A percentile compares a stretch with the other conserved stretches of the same genome.
Evolutionary conservation across 2,888 invertebrate species (phyloP).

Genomic region (Parnassius smintheus): DNA sequence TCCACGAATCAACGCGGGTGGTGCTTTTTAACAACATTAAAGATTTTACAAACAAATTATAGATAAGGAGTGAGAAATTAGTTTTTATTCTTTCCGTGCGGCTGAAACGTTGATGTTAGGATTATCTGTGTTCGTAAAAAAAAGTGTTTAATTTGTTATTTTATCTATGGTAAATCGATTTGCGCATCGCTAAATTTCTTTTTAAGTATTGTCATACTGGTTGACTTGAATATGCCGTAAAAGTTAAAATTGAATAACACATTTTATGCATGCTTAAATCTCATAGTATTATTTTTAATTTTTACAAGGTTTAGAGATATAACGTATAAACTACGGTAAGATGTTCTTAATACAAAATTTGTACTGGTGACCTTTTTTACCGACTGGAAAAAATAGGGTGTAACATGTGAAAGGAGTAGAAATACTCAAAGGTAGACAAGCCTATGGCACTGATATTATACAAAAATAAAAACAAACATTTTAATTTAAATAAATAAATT

Average conservation of each 20-base stretch:
- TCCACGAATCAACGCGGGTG: slow-evolving; percentile 63
- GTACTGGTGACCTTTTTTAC: too few species aligned
- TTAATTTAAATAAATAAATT: too few species aligned
- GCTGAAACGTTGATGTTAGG: slow-evolving; percentile 24
- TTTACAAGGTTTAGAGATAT: background rate
- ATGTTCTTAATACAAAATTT: too few species aligned
- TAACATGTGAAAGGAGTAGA: too few species aligned
- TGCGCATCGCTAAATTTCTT: slow-evolving; percentile 10
- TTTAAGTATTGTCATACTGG: background rate
- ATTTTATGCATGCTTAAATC: slow-evolving; percentile 1
- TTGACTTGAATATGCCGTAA: background rate
- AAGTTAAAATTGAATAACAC: background rate
- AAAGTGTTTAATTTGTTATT: slow-evolving; percentile 21
- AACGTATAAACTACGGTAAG: too few species aligned
- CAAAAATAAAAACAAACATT: too few species aligned
- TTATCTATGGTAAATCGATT: slow-evolving; percentile 13
- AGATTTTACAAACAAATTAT: slow-evolving; percentile 46
- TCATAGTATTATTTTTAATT: background rate
- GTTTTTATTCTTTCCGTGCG: slow-evolving; percentile 29
- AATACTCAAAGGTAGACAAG: too few species aligned
- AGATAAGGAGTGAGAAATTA: slow-evolving; percentile 43
- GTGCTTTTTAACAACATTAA: slow-evolving; percentile 47
- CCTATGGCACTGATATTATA: too few species aligned
- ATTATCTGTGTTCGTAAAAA: slow-evolving; percentile 4
- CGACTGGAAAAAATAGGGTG: too few species aligned